Base-by-base conservation (phyloP, 2,888 invertebrate genomes). In the Clepsis dumicolana region DNA sequence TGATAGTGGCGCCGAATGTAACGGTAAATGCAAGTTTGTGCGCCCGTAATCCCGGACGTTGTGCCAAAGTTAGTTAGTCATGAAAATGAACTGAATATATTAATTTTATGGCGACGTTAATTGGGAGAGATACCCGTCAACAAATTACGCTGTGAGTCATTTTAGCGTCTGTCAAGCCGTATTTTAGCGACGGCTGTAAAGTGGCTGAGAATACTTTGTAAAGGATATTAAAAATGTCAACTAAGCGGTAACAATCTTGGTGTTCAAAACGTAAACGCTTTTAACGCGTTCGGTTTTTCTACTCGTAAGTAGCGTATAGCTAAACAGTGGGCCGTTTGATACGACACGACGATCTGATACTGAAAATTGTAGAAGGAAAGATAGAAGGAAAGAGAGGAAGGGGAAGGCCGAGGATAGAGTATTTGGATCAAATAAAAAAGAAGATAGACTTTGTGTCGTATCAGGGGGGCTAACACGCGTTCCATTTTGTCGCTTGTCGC, bases 41-140 rank as follows among this genome's bases (percentile, higher is more conserved):
- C 12, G n/a, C 4, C 32, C 35, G 57, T 48, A 57, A 65, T 65
- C 35, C 57, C 35, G 65, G 50, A 50, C 32, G 29, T 62, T 2
- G 35, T 62, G 67, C 54, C 62, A 70, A 73, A 75, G 68, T 72
- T 63, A 66, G 71, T 69, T 69, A 70, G 66, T 71, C 72, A 65
- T 72, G 71, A 72, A 71, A 71, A 72, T 70, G 72, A 69, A 60
- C 61, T 56, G 59, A 73, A 69, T 73, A 78, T 76, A 79, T 80
- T 78, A 82, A 77, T 80, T 77, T 78, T 74, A 78, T 76, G 67
- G 78, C 71, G 73, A 65, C 76, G 78, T 79, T 80, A 82, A 80
- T 83, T 75, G 73, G 67, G 57, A 60, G 60, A 64, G 74, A 74
- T 76, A 73, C 74, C 72, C 72, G 75, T 76, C 76, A 76, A 75